These are phyloP conservation scores for Ophioderma brevispina DNA, from an alignment of 35 echinoderm and acorn worm species.

Conservation along the genomic window DNA sequence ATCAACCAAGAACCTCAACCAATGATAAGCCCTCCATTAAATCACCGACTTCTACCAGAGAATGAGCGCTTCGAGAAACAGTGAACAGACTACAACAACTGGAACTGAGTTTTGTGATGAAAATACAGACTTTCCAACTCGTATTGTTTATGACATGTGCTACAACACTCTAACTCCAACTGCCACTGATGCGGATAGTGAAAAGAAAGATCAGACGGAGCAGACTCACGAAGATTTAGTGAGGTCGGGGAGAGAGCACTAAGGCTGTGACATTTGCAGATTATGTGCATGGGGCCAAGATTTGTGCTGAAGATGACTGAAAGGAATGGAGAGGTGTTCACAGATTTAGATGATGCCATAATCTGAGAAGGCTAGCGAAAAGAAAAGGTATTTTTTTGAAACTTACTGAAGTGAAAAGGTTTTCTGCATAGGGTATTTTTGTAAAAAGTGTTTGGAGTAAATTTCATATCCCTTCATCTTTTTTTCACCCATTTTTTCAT, in stretches of 20 bases:
- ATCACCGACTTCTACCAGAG: background rate
- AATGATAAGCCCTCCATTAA: background rate
- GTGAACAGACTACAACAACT: slow-evolving; percentile 26
- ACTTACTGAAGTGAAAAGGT: slow-evolving; percentile 35
- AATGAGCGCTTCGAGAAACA: background rate
- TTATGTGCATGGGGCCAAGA: too few relatives aligned
- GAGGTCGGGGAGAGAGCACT: slow-evolving; percentile 65
- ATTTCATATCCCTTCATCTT: too few relatives aligned
- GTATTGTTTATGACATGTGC: slow-evolving; percentile 61
- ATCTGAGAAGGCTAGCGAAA: too few relatives aligned
- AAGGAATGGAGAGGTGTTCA: background rate
- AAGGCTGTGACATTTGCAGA: slow-evolving; percentile 94
- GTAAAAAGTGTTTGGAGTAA: too few relatives aligned
- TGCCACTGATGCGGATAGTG: slow-evolving; percentile 35
- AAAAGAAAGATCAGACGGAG: slow-evolving; percentile 11
- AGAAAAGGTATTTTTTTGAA: too few relatives aligned
- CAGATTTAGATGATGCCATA: background rate
- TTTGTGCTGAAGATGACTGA: background rate
- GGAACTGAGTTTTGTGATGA: slow-evolving; percentile 69
- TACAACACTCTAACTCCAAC: slow-evolving; percentile 36
- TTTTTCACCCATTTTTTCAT: too few relatives aligned
- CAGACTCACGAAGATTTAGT: background rate
- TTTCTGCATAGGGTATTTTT: background rate
- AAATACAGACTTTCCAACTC: slow-evolving; percentile 74
- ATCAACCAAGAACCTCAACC: background rate